Conservation (phyloP, 64 coral and sea anemone species). For the Porites australiensis region DNA sequence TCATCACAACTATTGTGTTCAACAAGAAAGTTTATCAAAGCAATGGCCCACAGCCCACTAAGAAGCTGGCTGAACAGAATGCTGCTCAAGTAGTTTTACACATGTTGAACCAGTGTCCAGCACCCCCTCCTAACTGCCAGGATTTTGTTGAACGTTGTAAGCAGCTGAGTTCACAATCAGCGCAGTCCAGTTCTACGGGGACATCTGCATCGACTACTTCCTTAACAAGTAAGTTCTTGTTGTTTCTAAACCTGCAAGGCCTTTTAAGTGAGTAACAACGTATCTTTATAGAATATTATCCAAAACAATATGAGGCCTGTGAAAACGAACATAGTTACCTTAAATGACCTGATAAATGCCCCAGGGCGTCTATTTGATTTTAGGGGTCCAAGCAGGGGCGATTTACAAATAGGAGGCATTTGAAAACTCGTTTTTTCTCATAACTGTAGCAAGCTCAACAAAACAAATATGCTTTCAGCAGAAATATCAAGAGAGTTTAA, state of each 20-base stretch:
- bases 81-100: constrained; percentile 88
- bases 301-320: no score
- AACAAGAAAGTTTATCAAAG: constrained; percentile 92
- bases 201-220: constrained; percentile 16
- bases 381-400: no score
- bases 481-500: no score
- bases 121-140: constrained; percentile 60
- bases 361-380: no score
- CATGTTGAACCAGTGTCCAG: constrained; percentile 82
- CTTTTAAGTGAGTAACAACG: no score
- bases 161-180: constrained; percentile 48
- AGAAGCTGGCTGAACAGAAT: constrained; percentile 89
- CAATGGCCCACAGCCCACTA: constrained; percentile 64
- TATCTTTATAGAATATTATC: no score
- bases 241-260: background rate
- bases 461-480: no score
- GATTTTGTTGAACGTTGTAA: constrained; percentile 74
- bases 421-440: no score
- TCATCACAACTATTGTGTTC: constrained; percentile 78
- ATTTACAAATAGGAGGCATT: no score
- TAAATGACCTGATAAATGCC: no score
- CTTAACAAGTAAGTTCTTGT: constrained; percentile 12
- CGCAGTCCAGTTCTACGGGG: constrained; percentile 2
- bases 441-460: no score
- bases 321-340: no score